These are phyloP conservation scores for Clarias pachynema DNA, from an alignment of 2,797 vertebrate species.

Conservation along the genomic window DNA sequence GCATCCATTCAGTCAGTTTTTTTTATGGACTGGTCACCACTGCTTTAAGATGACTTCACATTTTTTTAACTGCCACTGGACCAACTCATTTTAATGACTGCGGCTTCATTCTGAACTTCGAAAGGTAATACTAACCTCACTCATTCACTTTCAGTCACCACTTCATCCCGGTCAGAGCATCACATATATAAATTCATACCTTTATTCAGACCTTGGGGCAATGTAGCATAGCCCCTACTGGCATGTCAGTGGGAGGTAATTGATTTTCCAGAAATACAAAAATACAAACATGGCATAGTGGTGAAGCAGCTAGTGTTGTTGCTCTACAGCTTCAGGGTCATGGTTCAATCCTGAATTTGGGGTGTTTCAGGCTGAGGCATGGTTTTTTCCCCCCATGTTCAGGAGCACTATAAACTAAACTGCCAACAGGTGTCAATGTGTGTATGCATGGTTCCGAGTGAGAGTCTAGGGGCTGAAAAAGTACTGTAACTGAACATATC, in stretches of 20 bases:
- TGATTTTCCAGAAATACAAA: background rate
- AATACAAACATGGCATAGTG: background rate
- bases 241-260: background rate
- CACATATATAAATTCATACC: background rate
- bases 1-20: slow-evolving; percentile 49
- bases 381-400: background rate
- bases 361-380: background rate
- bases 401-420: background rate
- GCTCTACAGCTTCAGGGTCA: background rate
- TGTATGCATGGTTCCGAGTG: background rate
- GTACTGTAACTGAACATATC: background rate
- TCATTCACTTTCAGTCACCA: background rate
- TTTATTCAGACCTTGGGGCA: too few species aligned
- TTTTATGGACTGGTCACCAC: slow-evolving; percentile 53
- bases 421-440: background rate
- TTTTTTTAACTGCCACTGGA: slow-evolving; percentile 48
- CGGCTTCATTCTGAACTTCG: background rate
- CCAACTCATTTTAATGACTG: slow-evolving; percentile 19
- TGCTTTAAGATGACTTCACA: slow-evolving; percentile 45
- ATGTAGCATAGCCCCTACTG: background rate
- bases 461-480: background rate
- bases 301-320: background rate
- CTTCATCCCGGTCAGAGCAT: background rate
- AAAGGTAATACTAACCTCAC: background rate
- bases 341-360: background rate